Evolutionary conservation across 2,113 vertebrate genomes (phyloP).

Genomic region (Colinus virginianus): DNA sequence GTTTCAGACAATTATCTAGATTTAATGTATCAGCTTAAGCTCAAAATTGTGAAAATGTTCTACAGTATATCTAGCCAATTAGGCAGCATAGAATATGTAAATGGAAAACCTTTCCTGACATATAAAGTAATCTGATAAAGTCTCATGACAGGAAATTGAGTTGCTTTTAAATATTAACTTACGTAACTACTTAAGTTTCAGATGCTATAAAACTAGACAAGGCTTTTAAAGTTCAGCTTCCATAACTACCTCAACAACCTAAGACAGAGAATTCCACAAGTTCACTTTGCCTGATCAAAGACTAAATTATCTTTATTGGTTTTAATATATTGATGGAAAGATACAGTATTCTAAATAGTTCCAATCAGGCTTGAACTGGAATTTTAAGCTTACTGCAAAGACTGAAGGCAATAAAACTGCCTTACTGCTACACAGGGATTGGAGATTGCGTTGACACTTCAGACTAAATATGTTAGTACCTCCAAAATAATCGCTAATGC

Average conservation of each 20-base stretch:
- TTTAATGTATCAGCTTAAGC: neutral
- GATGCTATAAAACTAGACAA: conserved; percentile 19
- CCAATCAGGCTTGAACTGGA: neutral
- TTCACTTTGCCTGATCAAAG: neutral
- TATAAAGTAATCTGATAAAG: neutral
- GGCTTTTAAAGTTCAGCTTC: conserved; percentile 30
- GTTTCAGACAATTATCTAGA: neutral
- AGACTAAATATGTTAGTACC: neutral
- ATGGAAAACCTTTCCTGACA: neutral
- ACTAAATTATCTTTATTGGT: conserved; percentile 13
- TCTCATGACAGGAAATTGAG: neutral
- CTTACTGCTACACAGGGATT: neutral
- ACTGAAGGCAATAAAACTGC: neutral
- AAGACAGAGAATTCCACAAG: neutral
- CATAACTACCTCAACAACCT: neutral
- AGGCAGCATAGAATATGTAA: neutral
- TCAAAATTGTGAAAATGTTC: neutral
- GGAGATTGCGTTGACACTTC: neutral
- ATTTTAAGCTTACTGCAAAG: neutral
- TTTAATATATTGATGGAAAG: conserved; percentile 26
- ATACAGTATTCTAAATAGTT: neutral
- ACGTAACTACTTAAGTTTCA: neutral
- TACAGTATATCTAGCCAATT: neutral
- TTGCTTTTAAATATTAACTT: conserved; percentile 14
- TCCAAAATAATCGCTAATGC: neutral